phyloP scores from a whole-genome alignment of 2,888 invertebrate genomes.

The Tethea ocularis region DNA sequence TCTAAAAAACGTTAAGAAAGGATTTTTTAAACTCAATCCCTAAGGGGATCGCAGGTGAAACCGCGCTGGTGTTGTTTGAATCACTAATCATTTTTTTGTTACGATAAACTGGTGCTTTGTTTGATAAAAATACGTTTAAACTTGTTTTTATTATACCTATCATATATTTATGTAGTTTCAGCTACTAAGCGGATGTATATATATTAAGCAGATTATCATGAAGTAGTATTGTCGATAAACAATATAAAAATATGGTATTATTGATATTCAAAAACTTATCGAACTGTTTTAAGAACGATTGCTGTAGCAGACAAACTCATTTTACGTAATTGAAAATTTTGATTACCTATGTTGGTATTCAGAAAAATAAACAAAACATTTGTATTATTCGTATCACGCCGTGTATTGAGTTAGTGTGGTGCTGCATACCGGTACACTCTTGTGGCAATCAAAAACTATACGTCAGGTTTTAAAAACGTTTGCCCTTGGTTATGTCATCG shows the following conservation, averaged over 20 bases:
- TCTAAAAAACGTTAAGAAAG: too few species aligned
- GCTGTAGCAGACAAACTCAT: too few species aligned
- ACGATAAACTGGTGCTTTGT: conserved; percentile 23
- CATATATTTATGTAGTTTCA: conserved; percentile 22
- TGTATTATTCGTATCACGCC: neutral
- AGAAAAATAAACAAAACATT: neutral
- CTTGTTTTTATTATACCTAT: conserved; percentile 10
- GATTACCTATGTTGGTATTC: too few species aligned
- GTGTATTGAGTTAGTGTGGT: too few species aligned
- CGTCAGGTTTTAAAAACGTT: conserved; percentile 52
- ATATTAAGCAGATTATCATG: conserved; percentile 22
- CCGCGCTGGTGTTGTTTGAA: conserved; percentile 34
- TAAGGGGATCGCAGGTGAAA: too few species aligned
- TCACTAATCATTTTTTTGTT: conserved; percentile 34
- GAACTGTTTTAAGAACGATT: neutral
- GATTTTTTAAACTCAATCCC: too few species aligned
- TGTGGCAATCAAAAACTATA: conserved; percentile 50
- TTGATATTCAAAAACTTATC: neutral
- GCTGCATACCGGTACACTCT: conserved; percentile 31
- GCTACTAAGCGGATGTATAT: conserved; percentile 25
- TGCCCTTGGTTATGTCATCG: conserved; percentile 69
- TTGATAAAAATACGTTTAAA: conserved; percentile 7
- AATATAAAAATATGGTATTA: neutral
- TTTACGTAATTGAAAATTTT: too few species aligned
- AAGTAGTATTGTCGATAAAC: neutral